Evolutionary conservation across 2,888 invertebrate genomes (phyloP).

Genomic region (Tholera decimalis): DNA sequence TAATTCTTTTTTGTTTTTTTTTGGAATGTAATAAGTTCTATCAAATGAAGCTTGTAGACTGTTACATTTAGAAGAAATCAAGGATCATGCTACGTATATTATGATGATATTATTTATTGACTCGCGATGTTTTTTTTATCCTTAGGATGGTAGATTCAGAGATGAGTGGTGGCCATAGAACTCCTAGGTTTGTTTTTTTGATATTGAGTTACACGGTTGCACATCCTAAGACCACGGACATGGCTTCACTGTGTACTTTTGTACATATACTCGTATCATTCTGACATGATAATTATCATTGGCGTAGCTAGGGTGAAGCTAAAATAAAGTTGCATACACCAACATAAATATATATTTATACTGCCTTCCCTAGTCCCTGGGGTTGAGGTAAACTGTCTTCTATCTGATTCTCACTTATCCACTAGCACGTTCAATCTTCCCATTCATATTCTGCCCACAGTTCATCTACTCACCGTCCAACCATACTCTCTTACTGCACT

Average conservation of each 20-base stretch:
- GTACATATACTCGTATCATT: slow-evolving; percentile 70
- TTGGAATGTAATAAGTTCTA: too few species aligned
- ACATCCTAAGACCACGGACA: slow-evolving; percentile 72
- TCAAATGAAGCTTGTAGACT: too few species aligned
- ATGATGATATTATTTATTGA: slow-evolving; percentile 65
- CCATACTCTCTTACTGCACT: too few species aligned
- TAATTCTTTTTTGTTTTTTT: too few species aligned
- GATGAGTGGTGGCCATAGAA: slow-evolving; percentile 93
- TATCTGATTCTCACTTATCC: too few species aligned
- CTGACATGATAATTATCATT: slow-evolving; percentile 66
- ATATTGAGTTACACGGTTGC: slow-evolving; percentile 88
- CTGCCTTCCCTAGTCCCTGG: too few species aligned
- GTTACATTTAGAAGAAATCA: slow-evolving; percentile 12
- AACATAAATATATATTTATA: neutral
- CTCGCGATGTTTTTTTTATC: slow-evolving; percentile 82
- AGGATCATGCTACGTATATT: slow-evolving; percentile 42
- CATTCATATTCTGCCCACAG: too few species aligned
- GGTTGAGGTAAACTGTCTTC: neutral
- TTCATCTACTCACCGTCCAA: too few species aligned
- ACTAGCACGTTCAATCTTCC: too few species aligned
- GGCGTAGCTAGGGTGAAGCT: slow-evolving; percentile 61
- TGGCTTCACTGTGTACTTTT: slow-evolving; percentile 67
- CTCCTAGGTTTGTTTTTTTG: slow-evolving; percentile 93
- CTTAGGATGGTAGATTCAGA: slow-evolving; percentile 93
- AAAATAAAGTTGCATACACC: neutral